Evolutionary conservation across 2,888 invertebrate species (phyloP).

Genomic region (Chrysomela aeneicollis): DNA sequence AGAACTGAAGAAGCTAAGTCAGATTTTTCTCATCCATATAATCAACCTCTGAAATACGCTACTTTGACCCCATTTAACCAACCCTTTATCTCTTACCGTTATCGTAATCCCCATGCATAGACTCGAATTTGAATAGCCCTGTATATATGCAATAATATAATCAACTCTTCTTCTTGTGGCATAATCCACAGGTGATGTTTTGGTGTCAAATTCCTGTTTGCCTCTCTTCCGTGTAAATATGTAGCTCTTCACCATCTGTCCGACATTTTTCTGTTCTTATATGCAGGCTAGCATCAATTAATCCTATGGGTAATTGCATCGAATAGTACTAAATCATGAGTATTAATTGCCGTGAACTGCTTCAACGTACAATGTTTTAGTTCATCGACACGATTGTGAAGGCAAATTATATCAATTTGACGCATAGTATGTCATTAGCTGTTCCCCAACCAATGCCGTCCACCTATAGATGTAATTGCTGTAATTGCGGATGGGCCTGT

Average conservation of each 20-base stretch:
- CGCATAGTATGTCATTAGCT: conserved; percentile 32
- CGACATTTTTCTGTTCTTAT: neutral
- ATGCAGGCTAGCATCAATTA: neutral
- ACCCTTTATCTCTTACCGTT: too few species aligned
- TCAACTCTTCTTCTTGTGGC: too few species aligned
- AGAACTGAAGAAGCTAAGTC: too few species aligned
- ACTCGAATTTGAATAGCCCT: too few species aligned
- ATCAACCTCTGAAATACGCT: too few species aligned
- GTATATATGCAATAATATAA: too few species aligned
- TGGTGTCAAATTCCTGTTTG: neutral
- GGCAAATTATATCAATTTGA: conserved; percentile 36
- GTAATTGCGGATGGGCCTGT: neutral
- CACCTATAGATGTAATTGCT: neutral
- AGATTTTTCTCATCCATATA: too few species aligned
- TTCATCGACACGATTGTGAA: conserved; percentile 36
- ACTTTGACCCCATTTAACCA: too few species aligned
- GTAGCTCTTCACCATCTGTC: neutral
- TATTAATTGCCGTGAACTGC: conserved; percentile 40
- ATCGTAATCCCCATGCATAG: too few species aligned
- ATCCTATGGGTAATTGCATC: conserved; percentile 32
- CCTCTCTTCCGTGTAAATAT: neutral
- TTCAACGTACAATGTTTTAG: conserved; percentile 38
- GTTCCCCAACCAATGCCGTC: neutral
- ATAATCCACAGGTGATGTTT: too few species aligned
- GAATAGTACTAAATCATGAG: conserved; percentile 39